These are phyloP conservation scores for Dicrostonyx torquatus DNA, from an alignment of 2,797 vertebrate species.

Conservation along the genomic window DNA sequence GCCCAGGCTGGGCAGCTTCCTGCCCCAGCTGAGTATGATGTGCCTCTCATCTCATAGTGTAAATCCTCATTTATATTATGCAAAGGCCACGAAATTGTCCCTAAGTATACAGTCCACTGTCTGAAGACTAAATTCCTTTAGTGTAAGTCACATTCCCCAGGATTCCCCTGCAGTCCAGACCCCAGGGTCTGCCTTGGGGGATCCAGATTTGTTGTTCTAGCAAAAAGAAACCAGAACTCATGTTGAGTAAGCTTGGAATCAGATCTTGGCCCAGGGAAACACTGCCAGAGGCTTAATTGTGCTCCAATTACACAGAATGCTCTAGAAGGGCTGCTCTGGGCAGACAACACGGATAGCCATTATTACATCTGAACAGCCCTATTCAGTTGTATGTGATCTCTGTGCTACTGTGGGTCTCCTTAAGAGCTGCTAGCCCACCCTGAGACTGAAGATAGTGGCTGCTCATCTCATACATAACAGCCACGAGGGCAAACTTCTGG, in stretches of 20 bases:
- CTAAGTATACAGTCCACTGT: not conserved
- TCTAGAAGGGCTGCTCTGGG: conserved; percentile 62
- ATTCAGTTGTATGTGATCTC: not conserved
- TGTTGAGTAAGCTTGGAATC: not conserved
- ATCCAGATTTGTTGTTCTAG: conserved; percentile 36
- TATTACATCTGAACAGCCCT: conserved; percentile 57
- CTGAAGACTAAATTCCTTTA: not conserved
- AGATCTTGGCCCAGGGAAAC: not conserved
- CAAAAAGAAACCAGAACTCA: conserved; percentile 48
- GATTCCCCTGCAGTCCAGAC: conserved; percentile 6
- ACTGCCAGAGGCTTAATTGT: conserved; percentile 70
- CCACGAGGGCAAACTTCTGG: too few species aligned
- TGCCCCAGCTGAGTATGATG: not conserved
- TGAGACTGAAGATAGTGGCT: not conserved
- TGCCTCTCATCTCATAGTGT: not conserved
- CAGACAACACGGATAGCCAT: conserved; percentile 31
- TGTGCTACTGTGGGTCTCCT: not conserved
- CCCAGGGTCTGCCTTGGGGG: not conserved
- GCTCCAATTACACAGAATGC: conserved; percentile 60
- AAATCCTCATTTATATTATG: conserved; percentile 52
- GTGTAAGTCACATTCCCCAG: conserved; percentile 26
- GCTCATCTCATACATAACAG: not conserved
- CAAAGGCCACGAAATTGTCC: conserved; percentile 50
- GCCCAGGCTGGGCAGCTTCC: conserved; percentile 34
- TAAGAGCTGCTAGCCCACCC: not conserved